A percentile compares a stretch with the other conserved stretches of the same genome.
These are phyloP conservation scores for Oreochromis mossambicus DNA, from an alignment of 2,797 vertebrate species.

Conservation along the genomic window DNA sequence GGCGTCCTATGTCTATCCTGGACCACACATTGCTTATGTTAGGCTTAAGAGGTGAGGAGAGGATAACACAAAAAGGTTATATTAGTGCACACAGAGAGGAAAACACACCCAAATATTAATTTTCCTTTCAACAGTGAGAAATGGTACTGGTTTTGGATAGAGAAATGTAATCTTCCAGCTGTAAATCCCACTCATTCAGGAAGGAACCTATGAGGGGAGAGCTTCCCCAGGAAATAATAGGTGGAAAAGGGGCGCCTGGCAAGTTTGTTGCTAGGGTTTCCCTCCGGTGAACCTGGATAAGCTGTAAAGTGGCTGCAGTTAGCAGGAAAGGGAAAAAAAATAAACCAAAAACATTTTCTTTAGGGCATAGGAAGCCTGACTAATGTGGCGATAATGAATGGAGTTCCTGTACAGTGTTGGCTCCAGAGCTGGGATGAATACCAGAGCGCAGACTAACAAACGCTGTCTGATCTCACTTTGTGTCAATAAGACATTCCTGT, in stretches of 20 bases:
- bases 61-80: background rate
- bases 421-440: background rate
- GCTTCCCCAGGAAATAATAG: conserved; percentile 51
- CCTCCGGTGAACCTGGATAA: background rate
- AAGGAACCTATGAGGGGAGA: conserved; percentile 38
- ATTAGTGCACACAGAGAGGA: background rate
- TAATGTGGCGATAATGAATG: background rate
- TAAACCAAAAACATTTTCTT: background rate
- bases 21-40: conserved; percentile 21
- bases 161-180: background rate
- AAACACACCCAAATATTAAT: background rate
- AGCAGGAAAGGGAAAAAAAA: background rate
- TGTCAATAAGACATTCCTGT: background rate
- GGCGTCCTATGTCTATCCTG: background rate
- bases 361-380: background rate
- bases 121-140: background rate
- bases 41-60: background rate
- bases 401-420: background rate
- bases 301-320: background rate
- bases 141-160: background rate
- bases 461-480: background rate
- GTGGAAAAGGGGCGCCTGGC: background rate
- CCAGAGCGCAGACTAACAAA: background rate
- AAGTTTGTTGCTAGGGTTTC: conserved; percentile 42
- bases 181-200: conserved; percentile 21